phyloP scores from a whole-genome alignment of 2,113 vertebrate genomes.

The Leuciscus idus region DNA sequence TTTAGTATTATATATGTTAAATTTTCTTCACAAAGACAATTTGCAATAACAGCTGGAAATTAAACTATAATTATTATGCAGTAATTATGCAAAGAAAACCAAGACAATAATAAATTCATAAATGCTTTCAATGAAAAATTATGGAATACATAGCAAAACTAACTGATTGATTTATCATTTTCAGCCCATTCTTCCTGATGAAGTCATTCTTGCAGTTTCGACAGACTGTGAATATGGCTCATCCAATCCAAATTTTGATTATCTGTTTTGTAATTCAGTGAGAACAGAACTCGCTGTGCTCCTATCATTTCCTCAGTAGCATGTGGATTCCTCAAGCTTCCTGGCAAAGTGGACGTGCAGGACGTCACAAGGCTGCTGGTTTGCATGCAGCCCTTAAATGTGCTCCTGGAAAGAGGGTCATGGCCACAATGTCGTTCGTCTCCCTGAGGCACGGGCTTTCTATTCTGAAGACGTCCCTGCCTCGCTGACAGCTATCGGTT shows the following conservation, averaged over 20 bases:
- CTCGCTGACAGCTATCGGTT: slow-evolving; percentile 28
- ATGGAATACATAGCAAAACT: background rate
- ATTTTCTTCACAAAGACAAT: background rate
- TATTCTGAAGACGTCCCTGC: slow-evolving; percentile 19
- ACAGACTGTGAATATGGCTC: background rate
- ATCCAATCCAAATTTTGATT: background rate
- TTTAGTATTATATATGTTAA: no score
- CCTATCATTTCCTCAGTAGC: background rate
- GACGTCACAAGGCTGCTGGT: background rate
- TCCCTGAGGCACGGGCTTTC: background rate
- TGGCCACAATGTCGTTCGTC: background rate
- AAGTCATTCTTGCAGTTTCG: background rate
- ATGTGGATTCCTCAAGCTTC: background rate
- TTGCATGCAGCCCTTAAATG: slow-evolving; percentile 19
- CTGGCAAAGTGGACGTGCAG: slow-evolving; percentile 11
- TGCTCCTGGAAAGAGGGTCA: slow-evolving; percentile 19
- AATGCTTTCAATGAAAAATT: background rate
- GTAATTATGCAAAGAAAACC: background rate
- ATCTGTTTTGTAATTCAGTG: background rate
- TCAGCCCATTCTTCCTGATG: background rate
- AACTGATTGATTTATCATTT: background rate
- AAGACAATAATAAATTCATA: background rate
- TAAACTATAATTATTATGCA: background rate
- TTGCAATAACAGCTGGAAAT: background rate
- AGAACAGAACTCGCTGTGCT: background rate